These are phyloP conservation scores for Diploscapter pachys DNA, from an alignment of 1,140 invertebrate species.

Conservation along the genomic window DNA sequence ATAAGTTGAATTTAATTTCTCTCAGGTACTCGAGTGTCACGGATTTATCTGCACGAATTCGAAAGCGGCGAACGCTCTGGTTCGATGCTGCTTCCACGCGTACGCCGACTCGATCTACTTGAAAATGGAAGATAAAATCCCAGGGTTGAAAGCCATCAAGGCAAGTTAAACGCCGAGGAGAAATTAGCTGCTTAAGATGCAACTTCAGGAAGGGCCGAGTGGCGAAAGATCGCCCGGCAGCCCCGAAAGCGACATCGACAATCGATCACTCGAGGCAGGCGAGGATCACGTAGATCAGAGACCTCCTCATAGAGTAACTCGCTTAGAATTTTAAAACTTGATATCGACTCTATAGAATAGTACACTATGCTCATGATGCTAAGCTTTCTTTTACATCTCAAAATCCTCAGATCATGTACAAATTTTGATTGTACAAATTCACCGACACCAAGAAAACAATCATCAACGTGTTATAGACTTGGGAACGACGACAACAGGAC, in stretches of 20 bases:
- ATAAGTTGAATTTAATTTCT: too few species aligned
- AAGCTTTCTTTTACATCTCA: too few species aligned
- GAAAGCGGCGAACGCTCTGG: constrained; percentile 56
- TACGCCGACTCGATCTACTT: constrained; percentile 56
- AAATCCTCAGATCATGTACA: too few species aligned
- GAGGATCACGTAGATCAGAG: constrained; percentile 35
- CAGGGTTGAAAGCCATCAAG: constrained; percentile 22
- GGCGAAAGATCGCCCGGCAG: constrained; percentile 36
- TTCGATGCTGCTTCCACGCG: constrained; percentile 56
- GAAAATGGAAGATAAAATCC: constrained; percentile 53
- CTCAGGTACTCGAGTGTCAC: constrained; percentile 84
- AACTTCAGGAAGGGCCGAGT: constrained; percentile 41
- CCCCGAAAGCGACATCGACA: constrained; percentile 28
- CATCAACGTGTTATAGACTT: background rate
- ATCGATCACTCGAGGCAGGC: constrained; percentile 16
- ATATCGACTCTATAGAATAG: too few species aligned
- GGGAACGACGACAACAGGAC: constrained; percentile 52
- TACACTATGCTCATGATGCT: too few species aligned
- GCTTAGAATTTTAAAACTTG: too few species aligned
- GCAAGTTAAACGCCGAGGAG: constrained; percentile 2
- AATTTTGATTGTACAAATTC: too few species aligned
- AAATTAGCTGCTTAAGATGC: background rate
- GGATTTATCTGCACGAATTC: constrained; percentile 83
- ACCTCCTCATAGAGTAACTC: too few species aligned
- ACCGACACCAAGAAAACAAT: too few species aligned